Evolutionary conservation across 1,140 invertebrate genomes (phyloP).

Genomic region (Bombus sylvicola): DNA sequence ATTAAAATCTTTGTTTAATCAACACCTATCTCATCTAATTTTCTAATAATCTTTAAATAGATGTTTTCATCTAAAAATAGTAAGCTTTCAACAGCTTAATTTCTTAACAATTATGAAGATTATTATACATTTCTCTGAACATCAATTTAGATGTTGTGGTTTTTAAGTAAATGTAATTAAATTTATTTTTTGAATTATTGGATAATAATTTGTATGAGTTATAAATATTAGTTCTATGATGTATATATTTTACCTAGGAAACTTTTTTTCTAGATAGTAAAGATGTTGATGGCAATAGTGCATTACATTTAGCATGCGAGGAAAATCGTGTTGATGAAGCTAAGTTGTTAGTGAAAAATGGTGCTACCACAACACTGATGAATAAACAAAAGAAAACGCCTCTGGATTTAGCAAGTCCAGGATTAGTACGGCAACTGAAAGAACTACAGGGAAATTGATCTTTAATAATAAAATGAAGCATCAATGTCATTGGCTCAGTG

Average conservation of each 20-base stretch:
- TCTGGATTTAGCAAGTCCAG: slow-evolving; percentile 85
- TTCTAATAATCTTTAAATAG: neutral
- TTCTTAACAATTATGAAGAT: neutral
- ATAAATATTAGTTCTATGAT: slow-evolving; percentile 16
- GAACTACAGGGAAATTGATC: slow-evolving; percentile 51
- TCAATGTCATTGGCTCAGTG: slow-evolving; percentile 20
- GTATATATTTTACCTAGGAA: neutral
- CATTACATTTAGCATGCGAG: slow-evolving; percentile 93
- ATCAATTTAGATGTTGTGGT: neutral
- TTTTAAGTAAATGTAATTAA: neutral
- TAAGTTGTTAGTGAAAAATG: slow-evolving; percentile 87
- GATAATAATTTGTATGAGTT: neutral
- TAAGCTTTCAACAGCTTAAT: neutral
- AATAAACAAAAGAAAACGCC: slow-evolving; percentile 90
- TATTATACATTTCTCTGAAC: neutral
- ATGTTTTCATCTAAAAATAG: neutral
- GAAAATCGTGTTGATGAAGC: slow-evolving; percentile 89
- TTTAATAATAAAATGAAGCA: neutral
- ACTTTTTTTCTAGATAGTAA: slow-evolving; percentile 79
- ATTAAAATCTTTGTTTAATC: neutral
- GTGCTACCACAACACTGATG: slow-evolving; percentile 84
- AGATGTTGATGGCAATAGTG: slow-evolving; percentile 88
- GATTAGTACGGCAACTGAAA: slow-evolving; percentile 74
- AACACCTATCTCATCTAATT: neutral
- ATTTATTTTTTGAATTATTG: neutral